Evolutionary conservation across 1,140 invertebrate species (phyloP).

Genomic region (Streblospio benedicti): DNA sequence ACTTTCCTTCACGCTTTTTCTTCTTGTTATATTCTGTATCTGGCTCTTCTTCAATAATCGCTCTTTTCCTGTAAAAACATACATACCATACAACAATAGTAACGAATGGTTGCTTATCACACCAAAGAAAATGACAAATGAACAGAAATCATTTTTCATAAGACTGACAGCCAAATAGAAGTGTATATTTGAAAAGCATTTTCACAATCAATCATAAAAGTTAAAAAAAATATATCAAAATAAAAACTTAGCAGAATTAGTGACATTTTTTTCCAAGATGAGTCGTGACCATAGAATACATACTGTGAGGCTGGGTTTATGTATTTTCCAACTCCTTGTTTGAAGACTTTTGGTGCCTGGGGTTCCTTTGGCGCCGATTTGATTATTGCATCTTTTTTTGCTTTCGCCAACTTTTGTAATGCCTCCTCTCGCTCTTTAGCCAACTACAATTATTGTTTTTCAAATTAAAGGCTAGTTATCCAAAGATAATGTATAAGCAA

Average conservation of each 20-base stretch:
- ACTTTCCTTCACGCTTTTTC: conserved; percentile 48
- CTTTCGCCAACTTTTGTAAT: neutral
- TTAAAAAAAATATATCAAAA: neutral
- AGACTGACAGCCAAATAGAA: neutral
- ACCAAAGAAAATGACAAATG: too few species aligned
- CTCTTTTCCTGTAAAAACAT: conserved; percentile 26
- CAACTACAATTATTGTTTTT: neutral
- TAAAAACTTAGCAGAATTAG: neutral
- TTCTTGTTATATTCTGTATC: conserved; percentile 39
- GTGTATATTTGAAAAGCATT: neutral
- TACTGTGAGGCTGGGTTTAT: conserved; percentile 47
- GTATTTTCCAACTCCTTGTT: conserved; percentile 38
- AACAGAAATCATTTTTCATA: conserved; percentile 15
- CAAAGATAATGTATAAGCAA: neutral
- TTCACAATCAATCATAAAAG: neutral
- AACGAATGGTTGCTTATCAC: too few species aligned
- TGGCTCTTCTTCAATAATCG: conserved; percentile 12
- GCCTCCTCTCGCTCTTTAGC: conserved; percentile 12
- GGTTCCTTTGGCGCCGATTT: neutral
- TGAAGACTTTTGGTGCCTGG: conserved; percentile 11
- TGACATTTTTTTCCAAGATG: neutral
- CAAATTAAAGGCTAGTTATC: neutral
- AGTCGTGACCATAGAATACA: conserved; percentile 9
- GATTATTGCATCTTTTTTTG: neutral
- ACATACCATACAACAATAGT: neutral